These are phyloP conservation scores for Epinotia brunnichana DNA, from an alignment of 2,888 invertebrate genomes.

Conservation along the genomic window DNA sequence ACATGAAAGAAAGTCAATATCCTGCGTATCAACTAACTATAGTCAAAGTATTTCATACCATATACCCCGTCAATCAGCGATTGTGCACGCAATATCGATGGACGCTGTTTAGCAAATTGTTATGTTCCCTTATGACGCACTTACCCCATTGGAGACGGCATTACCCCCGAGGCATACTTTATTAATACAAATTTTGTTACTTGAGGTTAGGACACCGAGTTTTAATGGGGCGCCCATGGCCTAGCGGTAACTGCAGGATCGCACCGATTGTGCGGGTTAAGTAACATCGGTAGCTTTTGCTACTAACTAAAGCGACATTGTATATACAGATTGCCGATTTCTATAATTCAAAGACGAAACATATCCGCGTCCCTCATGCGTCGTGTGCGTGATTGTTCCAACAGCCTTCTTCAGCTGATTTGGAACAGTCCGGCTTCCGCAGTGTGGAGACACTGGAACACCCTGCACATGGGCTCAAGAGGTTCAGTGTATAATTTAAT, in stretches of 20 bases:
- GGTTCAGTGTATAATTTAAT: no score
- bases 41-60: constrained; percentile 10
- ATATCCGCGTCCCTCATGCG: no score
- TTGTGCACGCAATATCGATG: constrained; percentile 49
- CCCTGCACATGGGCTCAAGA: no score
- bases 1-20: not conserved
- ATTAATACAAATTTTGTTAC: not conserved
- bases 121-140: constrained; percentile 21
- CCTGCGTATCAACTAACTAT: not conserved
- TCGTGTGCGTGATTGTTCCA: no score
- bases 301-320: no score
- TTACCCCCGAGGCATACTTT: constrained; percentile 3
- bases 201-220: not conserved
- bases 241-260: not conserved
- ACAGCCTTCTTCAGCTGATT: no score
- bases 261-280: not conserved
- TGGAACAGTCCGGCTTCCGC: no score
- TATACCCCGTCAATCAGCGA: constrained; percentile 46
- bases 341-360: no score
- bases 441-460: no score
- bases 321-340: no score
- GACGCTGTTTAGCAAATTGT: constrained; percentile 34
- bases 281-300: not conserved
- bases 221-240: not conserved
- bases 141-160: constrained; percentile 7